Percentiles rank a stretch among this genome's conserved stretches.
phyloP scores from a whole-genome alignment of 64 coral and sea anemone genomes.

The Porites australiensis region DNA sequence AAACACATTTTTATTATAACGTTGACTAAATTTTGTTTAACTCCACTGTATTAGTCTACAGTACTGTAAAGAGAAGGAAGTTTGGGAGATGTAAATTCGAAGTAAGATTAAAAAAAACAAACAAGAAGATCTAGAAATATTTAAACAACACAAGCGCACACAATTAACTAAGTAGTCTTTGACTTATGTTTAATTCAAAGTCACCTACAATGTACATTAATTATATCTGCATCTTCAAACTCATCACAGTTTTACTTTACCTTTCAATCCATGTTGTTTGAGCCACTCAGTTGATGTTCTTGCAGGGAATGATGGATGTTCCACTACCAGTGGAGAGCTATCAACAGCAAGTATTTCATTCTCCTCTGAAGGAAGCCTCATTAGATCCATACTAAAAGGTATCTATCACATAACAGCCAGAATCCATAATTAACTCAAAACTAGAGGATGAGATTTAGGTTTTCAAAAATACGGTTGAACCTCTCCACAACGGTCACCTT shows the following conservation, averaged over 20 bases:
- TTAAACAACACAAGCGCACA: background rate
- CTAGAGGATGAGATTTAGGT: too few relatives aligned
- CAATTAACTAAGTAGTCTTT: too few relatives aligned
- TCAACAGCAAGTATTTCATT: conserved; percentile 41
- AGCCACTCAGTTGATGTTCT: conserved; percentile 96
- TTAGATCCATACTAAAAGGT: conserved; percentile 53
- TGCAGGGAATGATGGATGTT: conserved; percentile 97
- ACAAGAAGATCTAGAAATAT: background rate
- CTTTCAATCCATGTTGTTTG: conserved; percentile 94
- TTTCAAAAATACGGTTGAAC: too few relatives aligned
- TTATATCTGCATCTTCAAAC: background rate
- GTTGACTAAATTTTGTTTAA: too few relatives aligned
- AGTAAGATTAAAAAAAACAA: too few relatives aligned
- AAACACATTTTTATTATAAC: too few relatives aligned
- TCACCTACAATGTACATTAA: background rate
- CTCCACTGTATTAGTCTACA: too few relatives aligned
- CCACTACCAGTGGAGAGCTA: conserved; percentile 91
- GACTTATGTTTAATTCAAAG: too few relatives aligned
- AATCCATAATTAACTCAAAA: background rate
- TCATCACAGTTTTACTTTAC: background rate
- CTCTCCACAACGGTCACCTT: too few relatives aligned
- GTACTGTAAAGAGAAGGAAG: too few relatives aligned
- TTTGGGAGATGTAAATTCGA: too few relatives aligned
- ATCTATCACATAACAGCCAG: conserved; percentile 15
- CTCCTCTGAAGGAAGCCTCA: conserved; percentile 28